Conservation (phyloP, 2,888 invertebrate genomes). For the Petrolisthes cinctipes region DNA sequence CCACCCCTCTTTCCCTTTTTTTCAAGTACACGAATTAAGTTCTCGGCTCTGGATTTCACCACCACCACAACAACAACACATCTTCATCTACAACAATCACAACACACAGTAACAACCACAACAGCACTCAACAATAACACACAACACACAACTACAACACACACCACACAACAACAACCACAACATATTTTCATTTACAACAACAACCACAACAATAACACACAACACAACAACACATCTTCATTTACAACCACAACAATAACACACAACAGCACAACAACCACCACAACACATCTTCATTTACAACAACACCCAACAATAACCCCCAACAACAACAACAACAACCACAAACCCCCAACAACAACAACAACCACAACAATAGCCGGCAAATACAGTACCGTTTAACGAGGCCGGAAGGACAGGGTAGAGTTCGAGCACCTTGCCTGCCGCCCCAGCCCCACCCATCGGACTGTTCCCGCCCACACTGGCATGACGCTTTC, state of each 20-base stretch:
- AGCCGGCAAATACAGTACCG: not conserved
- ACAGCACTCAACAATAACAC: not conserved
- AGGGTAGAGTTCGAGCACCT: not conserved
- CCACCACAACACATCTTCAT: not conserved
- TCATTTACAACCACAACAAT: not conserved
- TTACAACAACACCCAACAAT: not conserved
- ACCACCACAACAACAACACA: too few relatives aligned
- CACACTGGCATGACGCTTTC: conserved; percentile 27
- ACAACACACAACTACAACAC: too few relatives aligned
- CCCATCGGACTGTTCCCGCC: not conserved
- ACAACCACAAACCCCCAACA: too few relatives aligned
- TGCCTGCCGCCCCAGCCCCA: not conserved
- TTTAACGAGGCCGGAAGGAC: not conserved
- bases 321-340: not conserved
- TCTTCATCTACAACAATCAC: too few relatives aligned
- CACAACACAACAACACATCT: not conserved
- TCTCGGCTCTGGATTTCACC: too few relatives aligned
- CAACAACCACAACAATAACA: not conserved
- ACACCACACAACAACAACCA: not conserved
- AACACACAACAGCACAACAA: not conserved
- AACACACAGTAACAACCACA: not conserved
- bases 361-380: not conserved
- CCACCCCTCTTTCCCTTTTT: too few relatives aligned
- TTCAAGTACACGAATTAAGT: too few relatives aligned
- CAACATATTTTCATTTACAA: not conserved